These are phyloP conservation scores for Rhabdophis nuchalis DNA, from an alignment of 2,797 vertebrate genomes.

Conservation along the genomic window DNA sequence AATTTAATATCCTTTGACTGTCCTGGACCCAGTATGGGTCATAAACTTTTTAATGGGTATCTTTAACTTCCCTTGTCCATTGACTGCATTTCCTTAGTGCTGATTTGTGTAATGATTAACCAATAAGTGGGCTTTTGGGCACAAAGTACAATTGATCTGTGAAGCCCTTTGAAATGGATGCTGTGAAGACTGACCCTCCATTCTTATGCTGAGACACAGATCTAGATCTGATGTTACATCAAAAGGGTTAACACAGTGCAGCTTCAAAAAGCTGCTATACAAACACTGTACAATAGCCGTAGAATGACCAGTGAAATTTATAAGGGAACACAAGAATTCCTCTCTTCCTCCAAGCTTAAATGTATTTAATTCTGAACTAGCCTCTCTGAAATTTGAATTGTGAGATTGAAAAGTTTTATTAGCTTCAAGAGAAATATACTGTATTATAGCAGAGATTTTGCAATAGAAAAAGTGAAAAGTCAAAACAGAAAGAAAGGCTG, in stretches of 20 bases:
- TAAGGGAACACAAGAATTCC: background rate
- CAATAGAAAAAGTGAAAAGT: background rate
- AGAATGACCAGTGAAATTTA: background rate
- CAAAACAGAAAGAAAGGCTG: too few species aligned
- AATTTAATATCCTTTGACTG: background rate
- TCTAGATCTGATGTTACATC: background rate
- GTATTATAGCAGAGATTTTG: background rate
- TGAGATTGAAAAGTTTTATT: background rate
- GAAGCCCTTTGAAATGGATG: background rate
- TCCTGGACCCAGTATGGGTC: background rate
- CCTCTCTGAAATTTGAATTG: background rate
- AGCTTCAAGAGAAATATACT: background rate
- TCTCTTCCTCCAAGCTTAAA: background rate
- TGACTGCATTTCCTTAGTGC: constrained; percentile 14
- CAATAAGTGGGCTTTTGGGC: constrained; percentile 42
- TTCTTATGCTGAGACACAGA: too few species aligned
- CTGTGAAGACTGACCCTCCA: background rate
- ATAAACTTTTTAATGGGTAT: constrained; percentile 15
- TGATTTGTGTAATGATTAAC: constrained; percentile 61
- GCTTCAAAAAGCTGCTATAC: background rate
- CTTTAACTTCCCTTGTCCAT: constrained; percentile 29
- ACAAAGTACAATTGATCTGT: constrained; percentile 9
- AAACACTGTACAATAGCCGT: background rate
- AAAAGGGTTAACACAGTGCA: background rate
- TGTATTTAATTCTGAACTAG: background rate